Evolutionary conservation across 2,888 invertebrate genomes (phyloP).

Genomic region (Julus scandinavius): DNA sequence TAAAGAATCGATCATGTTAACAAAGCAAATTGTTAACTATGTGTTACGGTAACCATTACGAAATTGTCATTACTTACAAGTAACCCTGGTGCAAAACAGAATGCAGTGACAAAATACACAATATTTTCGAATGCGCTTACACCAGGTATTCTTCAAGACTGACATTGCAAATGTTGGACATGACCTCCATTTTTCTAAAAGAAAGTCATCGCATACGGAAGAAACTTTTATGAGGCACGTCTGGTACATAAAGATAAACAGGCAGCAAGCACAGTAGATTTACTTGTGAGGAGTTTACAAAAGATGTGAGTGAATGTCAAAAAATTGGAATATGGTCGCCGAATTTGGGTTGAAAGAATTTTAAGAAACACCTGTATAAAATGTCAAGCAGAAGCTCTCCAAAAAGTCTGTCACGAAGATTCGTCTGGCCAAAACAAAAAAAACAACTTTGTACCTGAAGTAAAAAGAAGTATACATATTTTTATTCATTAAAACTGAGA

Average conservation of each 20-base stretch:
- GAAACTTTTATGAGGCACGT: constrained; percentile 14
- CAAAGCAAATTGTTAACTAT: too few species aligned
- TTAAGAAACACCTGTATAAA: too few species aligned
- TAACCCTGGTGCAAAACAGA: background rate
- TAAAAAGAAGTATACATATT: background rate
- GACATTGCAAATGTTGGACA: background rate
- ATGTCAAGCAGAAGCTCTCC: too few species aligned
- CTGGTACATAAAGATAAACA: constrained; percentile 30
- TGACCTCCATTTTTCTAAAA: background rate
- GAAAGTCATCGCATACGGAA: background rate
- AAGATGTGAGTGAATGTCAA: background rate
- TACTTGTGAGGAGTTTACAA: constrained; percentile 26
- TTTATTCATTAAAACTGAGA: background rate
- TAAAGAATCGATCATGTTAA: too few species aligned
- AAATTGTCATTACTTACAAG: background rate
- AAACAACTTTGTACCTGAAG: too few species aligned
- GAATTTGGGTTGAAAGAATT: too few species aligned
- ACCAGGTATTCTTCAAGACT: background rate
- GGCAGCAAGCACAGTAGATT: constrained; percentile 4
- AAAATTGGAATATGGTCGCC: too few species aligned
- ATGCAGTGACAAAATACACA: background rate
- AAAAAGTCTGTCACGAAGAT: too few species aligned
- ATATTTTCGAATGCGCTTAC: background rate
- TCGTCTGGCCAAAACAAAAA: too few species aligned
- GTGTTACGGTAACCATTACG: too few species aligned